Evolutionary conservation across 1,140 invertebrate species (phyloP), one percentile per base, ranked within the genome.

Genomic region (Notospermus geniculatus): DNA sequence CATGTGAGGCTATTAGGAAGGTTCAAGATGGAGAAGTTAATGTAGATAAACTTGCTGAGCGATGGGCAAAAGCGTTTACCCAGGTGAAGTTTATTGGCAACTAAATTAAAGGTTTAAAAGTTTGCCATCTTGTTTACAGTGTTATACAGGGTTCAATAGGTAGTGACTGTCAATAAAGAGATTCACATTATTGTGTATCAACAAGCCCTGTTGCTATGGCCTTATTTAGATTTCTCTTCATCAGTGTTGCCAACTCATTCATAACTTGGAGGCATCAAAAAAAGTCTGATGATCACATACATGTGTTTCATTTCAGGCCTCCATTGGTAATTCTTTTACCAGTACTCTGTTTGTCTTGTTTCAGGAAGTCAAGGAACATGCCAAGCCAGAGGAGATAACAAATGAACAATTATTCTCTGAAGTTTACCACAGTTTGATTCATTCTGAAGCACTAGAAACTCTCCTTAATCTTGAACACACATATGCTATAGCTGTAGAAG

Each of bases 341-440:
- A 4, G 4, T 36, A 36, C 32, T 36, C 32, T 36, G 15, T n/a
- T n/a, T n/a, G n/a, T n/a, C n/a, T n/a, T n/a, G n/a, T 71, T 64
- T 17, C 58, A 81, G 79, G 78, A 81, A 59, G 74, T 80, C 17
- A 74, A 76, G 52, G 67, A 72, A 28, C 83, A 75, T 75, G 77
- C 79, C 22, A 76, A 75, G 54, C 86, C 87, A 53, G 87, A 88
- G 59, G 87, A 87, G 43, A 85, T 88, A 0, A 87, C 88, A 0
- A 88, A 90, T 76, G 87, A 90, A 72, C 87, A 89, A 75, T 80
- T 71, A 17, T 80, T 92, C 19, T 87, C 89, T 22, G 87, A 88
- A 11, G 89, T 90, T 39, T 92, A 92, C 80, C 90, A 92, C 75
- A 86, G 86, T 70, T 76, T 93, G 41, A 89, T 92, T 4, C 90